Base-by-base conservation (phyloP, 2,113 vertebrate genomes). In the Aplodontia rufa region DNA sequence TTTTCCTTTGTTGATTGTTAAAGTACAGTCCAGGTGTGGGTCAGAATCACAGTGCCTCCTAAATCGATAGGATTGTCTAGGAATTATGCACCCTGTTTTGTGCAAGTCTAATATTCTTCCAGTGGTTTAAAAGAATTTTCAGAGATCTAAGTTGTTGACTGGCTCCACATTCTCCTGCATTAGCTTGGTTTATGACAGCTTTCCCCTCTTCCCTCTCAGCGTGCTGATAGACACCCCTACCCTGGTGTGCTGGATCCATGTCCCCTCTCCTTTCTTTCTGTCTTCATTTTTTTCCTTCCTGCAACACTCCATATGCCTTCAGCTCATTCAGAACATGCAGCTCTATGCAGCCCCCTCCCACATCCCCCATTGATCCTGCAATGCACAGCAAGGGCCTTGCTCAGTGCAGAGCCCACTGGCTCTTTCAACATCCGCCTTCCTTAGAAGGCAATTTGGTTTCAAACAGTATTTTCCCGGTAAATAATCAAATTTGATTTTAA, bases 401-500 rank as follows among this genome's bases (percentile, higher is more conserved):
- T 62, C 12, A n/a, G 71, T 35, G 32, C 9, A 9, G 47, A 40
- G 55, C 5, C 60, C 47, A 84, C 26, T 2, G 13, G 37, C 12
- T 72, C 51, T 64, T 58, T 58, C 55, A 47, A 74, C 7, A 64
- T 16, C 35, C 53, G 13, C 20, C 74, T 47, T 89, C 53, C 60
- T 51, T 37, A 30, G 30, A 32, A 66, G 40, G 14, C 8, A 35
- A 8, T 83, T 86, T 92, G 58, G 24, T 24, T 60, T 82, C 85
- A 76, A 60, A 37, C 37, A n/a, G 24, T 69, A 58, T 89, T 81
- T 93, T 95, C 6, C n/a, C 49, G 53, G 8, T 74, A 74, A 71
- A 64, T 32, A 84, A 37, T 47, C 84, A 82, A 53, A 49, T 47
- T 95, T 62, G 62, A 49, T 62, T 82, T 95, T 69, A 86, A 75